Conservation (phyloP, 2,113 vertebrate genomes). For the Erythrocercus mccallii region DNA sequence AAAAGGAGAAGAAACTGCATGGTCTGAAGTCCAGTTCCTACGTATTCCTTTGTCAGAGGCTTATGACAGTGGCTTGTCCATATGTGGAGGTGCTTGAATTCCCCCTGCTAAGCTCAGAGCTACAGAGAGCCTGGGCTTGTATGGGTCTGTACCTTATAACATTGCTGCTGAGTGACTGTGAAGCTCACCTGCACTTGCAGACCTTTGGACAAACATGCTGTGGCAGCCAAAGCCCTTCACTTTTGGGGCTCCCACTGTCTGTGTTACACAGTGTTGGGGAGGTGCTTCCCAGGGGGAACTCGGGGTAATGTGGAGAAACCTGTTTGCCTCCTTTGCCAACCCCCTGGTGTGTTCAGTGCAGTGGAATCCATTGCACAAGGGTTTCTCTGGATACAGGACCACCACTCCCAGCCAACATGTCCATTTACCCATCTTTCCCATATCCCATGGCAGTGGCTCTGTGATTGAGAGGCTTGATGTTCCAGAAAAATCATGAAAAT, state of each 20-base stretch:
- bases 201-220: not conserved
- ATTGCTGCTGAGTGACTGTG: not conserved
- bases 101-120: not conserved
- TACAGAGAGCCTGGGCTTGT: not conserved
- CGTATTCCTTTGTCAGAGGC: not conserved
- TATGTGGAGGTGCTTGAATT: not conserved
- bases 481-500: not conserved
- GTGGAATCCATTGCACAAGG: not conserved
- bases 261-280: not conserved
- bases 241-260: not conserved
- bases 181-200: not conserved
- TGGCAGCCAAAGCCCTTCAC: not conserved
- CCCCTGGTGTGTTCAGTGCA: not conserved
- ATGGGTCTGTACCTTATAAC: accelerated
- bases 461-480: not conserved
- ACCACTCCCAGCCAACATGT: accelerated
- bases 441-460: not conserved
- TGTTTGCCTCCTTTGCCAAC: not conserved
- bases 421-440: not conserved
- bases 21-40: not conserved
- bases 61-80: not conserved
- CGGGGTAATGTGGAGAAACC: accelerated
- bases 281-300: accelerated
- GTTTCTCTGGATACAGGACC: not conserved
- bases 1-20: not conserved